Evolutionary conservation across 2,797 vertebrate species (phyloP).

Genomic region (Chelon auratus): DNA sequence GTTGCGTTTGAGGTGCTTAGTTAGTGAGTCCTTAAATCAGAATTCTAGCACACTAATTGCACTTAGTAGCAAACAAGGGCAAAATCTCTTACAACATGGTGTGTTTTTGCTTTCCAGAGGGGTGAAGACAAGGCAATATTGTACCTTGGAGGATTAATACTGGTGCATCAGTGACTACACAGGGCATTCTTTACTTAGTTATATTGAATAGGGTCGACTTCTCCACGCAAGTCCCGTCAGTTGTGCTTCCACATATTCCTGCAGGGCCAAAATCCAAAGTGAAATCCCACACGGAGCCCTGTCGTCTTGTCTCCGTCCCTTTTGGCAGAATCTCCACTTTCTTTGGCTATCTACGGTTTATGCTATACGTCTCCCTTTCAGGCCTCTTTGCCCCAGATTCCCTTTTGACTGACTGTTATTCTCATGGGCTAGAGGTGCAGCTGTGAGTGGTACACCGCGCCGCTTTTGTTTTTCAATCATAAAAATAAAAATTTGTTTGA

Average conservation of each 20-base stretch:
- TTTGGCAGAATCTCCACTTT: conserved; percentile 85
- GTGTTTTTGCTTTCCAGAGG: conserved; percentile 39
- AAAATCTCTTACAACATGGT: conserved; percentile 20
- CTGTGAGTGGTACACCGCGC: conserved; percentile 55
- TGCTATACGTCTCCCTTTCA: conserved; percentile 81
- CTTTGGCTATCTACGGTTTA: conserved; percentile 79
- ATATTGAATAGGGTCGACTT: conserved; percentile 78
- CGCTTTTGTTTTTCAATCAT: conserved; percentile 52
- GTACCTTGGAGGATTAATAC: conserved; percentile 69
- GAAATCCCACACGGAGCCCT: conserved; percentile 82
- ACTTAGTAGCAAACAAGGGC: conserved; percentile 12
- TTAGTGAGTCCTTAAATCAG: conserved; percentile 7
- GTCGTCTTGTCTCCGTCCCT: conserved; percentile 83
- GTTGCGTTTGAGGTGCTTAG: conserved; percentile 4
- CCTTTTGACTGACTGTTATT: conserved; percentile 73
- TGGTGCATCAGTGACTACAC: conserved; percentile 70
- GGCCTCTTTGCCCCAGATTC: conserved; percentile 81
- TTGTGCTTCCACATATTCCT: conserved; percentile 80
- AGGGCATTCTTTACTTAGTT: conserved; percentile 74
- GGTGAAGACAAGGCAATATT: conserved; percentile 48
- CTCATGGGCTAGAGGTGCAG: conserved; percentile 74
- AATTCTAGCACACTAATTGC: conserved; percentile 15
- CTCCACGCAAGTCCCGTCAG: conserved; percentile 81
- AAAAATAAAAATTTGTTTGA: conserved; percentile 19
- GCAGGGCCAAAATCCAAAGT: conserved; percentile 82